Conservation (phyloP, 2,888 invertebrate species). For the Rhorus exstirpatorius region DNA sequence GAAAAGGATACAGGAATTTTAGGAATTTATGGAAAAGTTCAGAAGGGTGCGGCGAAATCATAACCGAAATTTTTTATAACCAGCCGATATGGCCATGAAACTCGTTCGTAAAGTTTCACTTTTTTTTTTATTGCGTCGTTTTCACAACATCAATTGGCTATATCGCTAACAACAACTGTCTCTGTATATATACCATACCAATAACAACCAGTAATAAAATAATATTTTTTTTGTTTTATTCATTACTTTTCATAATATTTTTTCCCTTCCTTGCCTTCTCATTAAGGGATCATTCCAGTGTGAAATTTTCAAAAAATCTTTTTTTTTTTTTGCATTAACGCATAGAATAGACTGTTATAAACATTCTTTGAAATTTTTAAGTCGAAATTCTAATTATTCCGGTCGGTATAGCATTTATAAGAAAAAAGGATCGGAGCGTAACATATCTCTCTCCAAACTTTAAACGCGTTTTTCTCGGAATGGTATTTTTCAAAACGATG, state of each 20-base stretch:
- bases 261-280: conserved; percentile 11
- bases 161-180: conserved; percentile 77
- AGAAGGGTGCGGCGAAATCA: conserved; percentile 73
- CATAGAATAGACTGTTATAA: too few species aligned
- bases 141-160: conserved; percentile 76
- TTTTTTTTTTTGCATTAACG: too few species aligned
- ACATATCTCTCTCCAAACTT: too few species aligned
- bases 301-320: too few species aligned
- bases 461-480: too few species aligned
- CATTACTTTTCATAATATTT: conserved; percentile 63
- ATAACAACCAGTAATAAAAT: conserved; percentile 84
- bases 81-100: conserved; percentile 6
- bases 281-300: too few species aligned
- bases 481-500: too few species aligned
- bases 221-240: conserved; percentile 80
- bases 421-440: too few species aligned
- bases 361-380: too few species aligned
- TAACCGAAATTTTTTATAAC: conserved; percentile 44
- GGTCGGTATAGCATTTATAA: too few species aligned
- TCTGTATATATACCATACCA: conserved; percentile 77
- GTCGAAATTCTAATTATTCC: too few species aligned
- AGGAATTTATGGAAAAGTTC: conserved; percentile 81
- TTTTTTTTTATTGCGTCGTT: conserved; percentile 71
- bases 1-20: conserved; percentile 73
- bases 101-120: conserved; percentile 76